phyloP scores from a whole-genome alignment of 2,113 vertebrate genomes.

The Paramisgurnus dabryanus region DNA sequence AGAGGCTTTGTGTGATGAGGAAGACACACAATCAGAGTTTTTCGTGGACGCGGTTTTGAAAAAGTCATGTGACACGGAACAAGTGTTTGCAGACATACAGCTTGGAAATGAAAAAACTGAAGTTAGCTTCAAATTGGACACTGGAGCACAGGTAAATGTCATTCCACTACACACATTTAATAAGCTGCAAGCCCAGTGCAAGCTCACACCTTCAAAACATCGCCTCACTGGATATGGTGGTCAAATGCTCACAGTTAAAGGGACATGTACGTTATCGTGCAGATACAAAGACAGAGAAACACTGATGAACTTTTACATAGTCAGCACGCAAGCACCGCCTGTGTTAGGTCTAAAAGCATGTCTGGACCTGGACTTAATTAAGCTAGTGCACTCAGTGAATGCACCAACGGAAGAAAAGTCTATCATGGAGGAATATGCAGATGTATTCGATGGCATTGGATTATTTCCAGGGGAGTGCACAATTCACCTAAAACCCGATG shows the following conservation, averaged over 20 bases:
- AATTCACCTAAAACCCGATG: conserved; percentile 26
- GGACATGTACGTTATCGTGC: not conserved
- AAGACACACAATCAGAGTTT: too few species aligned
- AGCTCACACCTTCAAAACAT: too few species aligned
- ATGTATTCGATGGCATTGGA: conserved; percentile 45
- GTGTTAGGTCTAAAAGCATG: conserved; percentile 39
- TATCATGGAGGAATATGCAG: conserved; percentile 11
- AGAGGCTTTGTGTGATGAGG: too few species aligned
- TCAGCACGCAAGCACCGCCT: conserved; percentile 21
- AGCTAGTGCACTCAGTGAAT: conserved; percentile 4
- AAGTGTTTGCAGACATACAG: not conserved
- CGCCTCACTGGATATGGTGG: too few species aligned
- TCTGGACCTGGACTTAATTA: conserved; percentile 36
- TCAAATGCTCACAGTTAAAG: not conserved
- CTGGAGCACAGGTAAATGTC: too few species aligned
- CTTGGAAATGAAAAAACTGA: not conserved
- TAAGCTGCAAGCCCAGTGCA: too few species aligned
- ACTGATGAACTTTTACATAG: not conserved
- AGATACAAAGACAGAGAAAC: not conserved
- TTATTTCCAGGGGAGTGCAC: conserved; percentile 47
- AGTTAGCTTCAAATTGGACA: too few species aligned
- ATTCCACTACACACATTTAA: too few species aligned
- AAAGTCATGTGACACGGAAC: too few species aligned
- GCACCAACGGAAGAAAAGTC: not conserved
- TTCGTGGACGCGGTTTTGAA: too few species aligned